Conservation (phyloP, 2,113 vertebrate species). For the Mobula hypostoma region DNA sequence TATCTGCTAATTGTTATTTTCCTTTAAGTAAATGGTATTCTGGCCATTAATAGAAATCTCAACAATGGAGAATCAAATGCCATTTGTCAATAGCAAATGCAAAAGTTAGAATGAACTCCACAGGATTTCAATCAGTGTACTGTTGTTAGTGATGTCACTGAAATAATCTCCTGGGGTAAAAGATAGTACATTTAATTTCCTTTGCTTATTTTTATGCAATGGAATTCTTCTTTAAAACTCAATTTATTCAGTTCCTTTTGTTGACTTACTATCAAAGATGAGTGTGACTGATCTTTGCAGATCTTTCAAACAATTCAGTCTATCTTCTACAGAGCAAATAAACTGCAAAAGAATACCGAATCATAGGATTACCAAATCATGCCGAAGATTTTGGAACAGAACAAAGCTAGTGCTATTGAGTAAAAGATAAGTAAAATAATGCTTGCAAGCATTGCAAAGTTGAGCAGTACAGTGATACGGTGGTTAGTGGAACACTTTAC, state of each 20-base stretch:
- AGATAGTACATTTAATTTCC: not conserved
- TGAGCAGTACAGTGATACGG: no score
- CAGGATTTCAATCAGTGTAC: no score
- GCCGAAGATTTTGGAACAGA: not conserved
- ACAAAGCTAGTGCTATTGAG: not conserved
- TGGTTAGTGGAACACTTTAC: no score
- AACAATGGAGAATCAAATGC: not conserved
- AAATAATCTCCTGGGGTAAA: not conserved
- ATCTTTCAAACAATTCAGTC: not conserved
- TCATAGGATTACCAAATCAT: not conserved
- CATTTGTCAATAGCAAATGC: not conserved
- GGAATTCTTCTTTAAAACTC: not conserved
- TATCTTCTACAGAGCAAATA: conserved; percentile 4
- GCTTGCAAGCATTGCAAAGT: not conserved
- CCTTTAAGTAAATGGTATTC: not conserved
- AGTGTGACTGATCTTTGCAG: not conserved
- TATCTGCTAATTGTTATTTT: not conserved
- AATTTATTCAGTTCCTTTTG: not conserved
- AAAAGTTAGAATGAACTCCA: not conserved
- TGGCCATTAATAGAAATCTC: not conserved
- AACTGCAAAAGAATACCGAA: not conserved
- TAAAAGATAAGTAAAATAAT: not conserved
- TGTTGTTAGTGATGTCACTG: not conserved
- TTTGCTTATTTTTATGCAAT: not conserved
- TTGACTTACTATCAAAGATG: not conserved